Conservation (phyloP, 2,888 invertebrate species). For the Cheilosia grossa region DNA sequence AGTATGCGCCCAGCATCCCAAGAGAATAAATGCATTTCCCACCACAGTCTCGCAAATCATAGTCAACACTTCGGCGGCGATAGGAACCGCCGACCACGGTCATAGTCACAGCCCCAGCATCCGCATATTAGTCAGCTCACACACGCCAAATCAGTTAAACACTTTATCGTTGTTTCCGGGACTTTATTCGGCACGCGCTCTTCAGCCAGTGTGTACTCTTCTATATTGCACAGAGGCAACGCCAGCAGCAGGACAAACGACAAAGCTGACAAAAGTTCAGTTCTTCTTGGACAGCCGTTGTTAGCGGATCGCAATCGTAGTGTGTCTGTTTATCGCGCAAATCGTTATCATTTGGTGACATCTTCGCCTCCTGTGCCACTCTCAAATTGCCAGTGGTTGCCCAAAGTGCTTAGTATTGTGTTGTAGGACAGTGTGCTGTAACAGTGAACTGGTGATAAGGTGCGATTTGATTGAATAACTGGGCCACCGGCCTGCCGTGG, state of each 20-base stretch:
- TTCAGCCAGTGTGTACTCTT: slow-evolving; percentile 22
- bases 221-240: background rate
- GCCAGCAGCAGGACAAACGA: background rate
- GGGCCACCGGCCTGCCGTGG: too few relatives aligned
- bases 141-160: slow-evolving; percentile 50
- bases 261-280: slow-evolving; percentile 48
- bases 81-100: slow-evolving; percentile 25
- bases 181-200: slow-evolving; percentile 55
- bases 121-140: slow-evolving; percentile 52
- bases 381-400: background rate
- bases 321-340: background rate
- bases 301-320: slow-evolving; percentile 1
- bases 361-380: background rate
- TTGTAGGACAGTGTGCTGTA: too few relatives aligned
- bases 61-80: slow-evolving; percentile 2
- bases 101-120: slow-evolving; percentile 38
- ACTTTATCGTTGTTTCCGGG: slow-evolving; percentile 61
- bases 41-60: slow-evolving; percentile 7
- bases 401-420: too few relatives aligned
- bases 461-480: too few relatives aligned
- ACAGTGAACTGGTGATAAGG: too few relatives aligned
- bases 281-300: slow-evolving; percentile 40
- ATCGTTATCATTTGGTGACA: slow-evolving; percentile 24
- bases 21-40: slow-evolving; percentile 11
- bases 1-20: slow-evolving; percentile 21